Evolutionary conservation across 2,888 invertebrate species (phyloP).

Genomic region (Blera fallax): DNA sequence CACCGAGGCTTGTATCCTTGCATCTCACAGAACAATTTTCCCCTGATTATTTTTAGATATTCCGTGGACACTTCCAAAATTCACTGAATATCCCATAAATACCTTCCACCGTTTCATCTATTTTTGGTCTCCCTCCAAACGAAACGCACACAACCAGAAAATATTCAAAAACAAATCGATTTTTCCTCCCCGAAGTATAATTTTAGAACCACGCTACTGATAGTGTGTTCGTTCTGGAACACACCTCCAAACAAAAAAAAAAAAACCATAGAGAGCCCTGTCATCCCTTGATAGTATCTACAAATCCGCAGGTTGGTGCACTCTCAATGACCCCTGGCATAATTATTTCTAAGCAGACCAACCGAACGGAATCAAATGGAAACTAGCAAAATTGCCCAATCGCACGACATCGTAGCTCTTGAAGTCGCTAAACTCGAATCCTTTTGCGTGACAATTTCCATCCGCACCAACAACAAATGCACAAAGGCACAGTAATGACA

Average conservation of each 20-base stretch:
- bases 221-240: background rate
- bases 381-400: constrained; percentile 56
- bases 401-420: constrained; percentile 50
- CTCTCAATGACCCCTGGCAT: constrained; percentile 63
- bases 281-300: background rate
- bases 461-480: constrained; percentile 5
- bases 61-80: background rate
- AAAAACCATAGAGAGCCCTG: background rate
- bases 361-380: constrained; percentile 1
- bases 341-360: constrained; percentile 21
- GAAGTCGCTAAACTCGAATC: background rate
- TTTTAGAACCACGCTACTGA: background rate
- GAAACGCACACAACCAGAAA: background rate
- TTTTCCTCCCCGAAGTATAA: background rate
- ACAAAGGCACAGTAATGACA: constrained; percentile 26
- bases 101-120: background rate
- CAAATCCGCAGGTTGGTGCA: constrained; percentile 18
- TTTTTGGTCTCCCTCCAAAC: background rate
- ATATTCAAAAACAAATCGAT: constrained; percentile 1
- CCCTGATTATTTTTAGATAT: background rate
- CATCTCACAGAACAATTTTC: background rate
- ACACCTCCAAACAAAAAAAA: background rate
- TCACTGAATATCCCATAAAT: background rate
- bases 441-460: constrained; percentile 40
- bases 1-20: constrained; percentile 62